phyloP scores from a whole-genome alignment of 2,888 invertebrate species.

The Acanthopleura granulata region DNA sequence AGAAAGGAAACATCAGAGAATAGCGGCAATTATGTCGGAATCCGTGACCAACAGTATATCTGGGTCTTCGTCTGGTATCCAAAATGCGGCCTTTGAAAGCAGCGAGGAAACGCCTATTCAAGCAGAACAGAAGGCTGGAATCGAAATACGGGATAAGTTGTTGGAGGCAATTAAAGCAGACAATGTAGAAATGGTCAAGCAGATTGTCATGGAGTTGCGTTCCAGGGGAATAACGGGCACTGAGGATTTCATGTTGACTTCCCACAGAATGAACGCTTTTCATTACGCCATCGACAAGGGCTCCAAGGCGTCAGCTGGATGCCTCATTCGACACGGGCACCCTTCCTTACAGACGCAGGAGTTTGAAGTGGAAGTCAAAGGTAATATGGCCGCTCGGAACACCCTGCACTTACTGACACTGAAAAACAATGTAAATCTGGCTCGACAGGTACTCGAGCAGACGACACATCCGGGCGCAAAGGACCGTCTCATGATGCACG shows the following conservation, averaged over 20 bases:
- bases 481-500: slow-evolving; percentile 36
- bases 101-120: neutral
- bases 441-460: slow-evolving; percentile 34
- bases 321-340: slow-evolving; percentile 33
- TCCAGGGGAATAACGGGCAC: neutral
- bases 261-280: slow-evolving; percentile 30
- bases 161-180: neutral
- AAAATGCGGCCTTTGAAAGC: neutral
- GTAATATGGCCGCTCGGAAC: slow-evolving; percentile 49
- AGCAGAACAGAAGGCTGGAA: neutral
- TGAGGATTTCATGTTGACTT: neutral
- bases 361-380: slow-evolving; percentile 38
- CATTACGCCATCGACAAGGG: slow-evolving; percentile 45
- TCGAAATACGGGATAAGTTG: neutral
- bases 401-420: slow-evolving; percentile 58
- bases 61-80: neutral
- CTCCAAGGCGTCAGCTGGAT: slow-evolving; percentile 31
- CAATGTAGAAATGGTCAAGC: slow-evolving; percentile 6
- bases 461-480: slow-evolving; percentile 25
- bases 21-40: neutral
- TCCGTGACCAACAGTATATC: neutral
- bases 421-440: slow-evolving; percentile 45
- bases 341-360: slow-evolving; percentile 37
- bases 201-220: neutral
- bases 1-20: neutral